phyloP scores from a whole-genome alignment of 2,113 vertebrate species.

The Indri indri region DNA sequence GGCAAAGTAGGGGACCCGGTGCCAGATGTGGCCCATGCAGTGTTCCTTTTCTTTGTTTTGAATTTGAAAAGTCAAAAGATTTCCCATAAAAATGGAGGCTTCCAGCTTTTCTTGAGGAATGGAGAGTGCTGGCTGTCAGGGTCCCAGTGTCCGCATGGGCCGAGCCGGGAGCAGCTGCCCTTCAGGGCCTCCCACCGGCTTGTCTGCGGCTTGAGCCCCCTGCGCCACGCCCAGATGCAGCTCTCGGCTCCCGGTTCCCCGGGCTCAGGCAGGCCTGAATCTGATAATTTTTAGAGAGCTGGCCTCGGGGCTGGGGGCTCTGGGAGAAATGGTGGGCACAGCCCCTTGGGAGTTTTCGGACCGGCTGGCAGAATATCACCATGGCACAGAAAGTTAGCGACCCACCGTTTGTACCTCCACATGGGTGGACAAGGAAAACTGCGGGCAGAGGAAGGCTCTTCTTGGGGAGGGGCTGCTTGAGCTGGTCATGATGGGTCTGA shows the following conservation, averaged over 20 bases:
- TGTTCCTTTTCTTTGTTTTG: not conserved
- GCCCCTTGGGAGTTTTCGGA: not conserved
- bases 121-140: not conserved
- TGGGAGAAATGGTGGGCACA: fast-evolving
- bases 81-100: not conserved
- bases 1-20: no score
- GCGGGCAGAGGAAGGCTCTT: not conserved
- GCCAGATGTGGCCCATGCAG: fast-evolving
- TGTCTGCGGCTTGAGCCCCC: not conserved
- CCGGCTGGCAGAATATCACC: not conserved
- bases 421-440: fast-evolving
- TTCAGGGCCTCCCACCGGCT: fast-evolving
- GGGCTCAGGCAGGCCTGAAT: not conserved
- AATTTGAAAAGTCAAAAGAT: not conserved
- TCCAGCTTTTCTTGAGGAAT: not conserved
- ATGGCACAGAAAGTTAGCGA: fast-evolving
- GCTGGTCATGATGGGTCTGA: not conserved
- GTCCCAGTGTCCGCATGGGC: not conserved
- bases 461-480: not conserved
- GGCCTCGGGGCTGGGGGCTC: not conserved
- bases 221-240: no score
- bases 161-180: not conserved
- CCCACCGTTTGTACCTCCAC: not conserved
- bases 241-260: not conserved
- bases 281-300: not conserved